Base-by-base conservation (phyloP, 2,888 invertebrate genomes). In the Aleiodes testaceus region DNA sequence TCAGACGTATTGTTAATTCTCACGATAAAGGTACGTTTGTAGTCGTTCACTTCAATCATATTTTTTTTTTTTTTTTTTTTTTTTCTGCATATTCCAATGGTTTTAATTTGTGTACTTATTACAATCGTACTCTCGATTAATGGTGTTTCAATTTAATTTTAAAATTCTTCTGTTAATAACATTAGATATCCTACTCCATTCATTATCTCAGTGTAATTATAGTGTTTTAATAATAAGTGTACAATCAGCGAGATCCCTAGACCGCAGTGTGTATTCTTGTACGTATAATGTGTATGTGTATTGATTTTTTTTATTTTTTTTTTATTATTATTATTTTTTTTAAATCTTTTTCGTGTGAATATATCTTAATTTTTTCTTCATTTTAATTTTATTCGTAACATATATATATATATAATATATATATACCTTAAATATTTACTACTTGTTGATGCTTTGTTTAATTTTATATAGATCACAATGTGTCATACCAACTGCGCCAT, bases 391-490 rank as follows among this genome's bases (percentile, higher is more conserved):
- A 72, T 76, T 75, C 74, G 69, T 74, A 74, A 74, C 74, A 72
- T 78, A 76, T 79, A 73, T 78, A 45, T 55, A 61, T 50, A 61
- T 50, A 50, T 47, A 68, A 69, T 50, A 69, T 69, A 52, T 52
- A 69, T 70, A 79, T 80, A 79, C 79, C 81, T 84, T 84, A 84
- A 83, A 80, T 83, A 84, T 81, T 79, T 83, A 84, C 82, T 85
- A 84, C 84, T 82, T 84, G 78, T 82, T 82, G 82, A 84, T 84
- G 82, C 79, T 84, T 84, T 81, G 81, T 84, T 59, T 59, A 59
- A 81, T 84, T 84, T 85, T 84, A 79, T 82, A 83, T 84, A 85
- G 84, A 85, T 85, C 85, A 85, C 85, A 85, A 85, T 85, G 81
- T 85, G 82, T 85, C 84, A 82, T 83, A 84, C 85, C 84, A 84